phyloP scores from a whole-genome alignment of 2,888 invertebrate genomes.

The Lepas anatifera region DNA sequence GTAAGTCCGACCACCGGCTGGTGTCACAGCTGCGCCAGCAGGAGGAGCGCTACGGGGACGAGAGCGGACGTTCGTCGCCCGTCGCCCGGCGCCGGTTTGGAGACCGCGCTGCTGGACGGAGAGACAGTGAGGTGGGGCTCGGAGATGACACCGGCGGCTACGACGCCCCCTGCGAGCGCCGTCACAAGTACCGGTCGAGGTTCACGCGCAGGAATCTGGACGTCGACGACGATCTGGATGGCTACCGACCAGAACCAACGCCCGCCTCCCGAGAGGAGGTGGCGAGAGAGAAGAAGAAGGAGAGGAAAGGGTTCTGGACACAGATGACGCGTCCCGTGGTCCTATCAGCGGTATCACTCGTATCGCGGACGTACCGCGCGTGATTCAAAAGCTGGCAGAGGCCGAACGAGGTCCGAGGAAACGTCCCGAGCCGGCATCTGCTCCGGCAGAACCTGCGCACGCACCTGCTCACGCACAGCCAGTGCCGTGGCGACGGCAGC shows the following conservation, averaged over 20 bases:
- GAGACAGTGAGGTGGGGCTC: slow-evolving; percentile 1
- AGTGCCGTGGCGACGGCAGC: slow-evolving; percentile 50
- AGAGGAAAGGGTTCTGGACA: slow-evolving; percentile 62
- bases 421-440: slow-evolving; percentile 24
- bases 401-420: slow-evolving; percentile 53
- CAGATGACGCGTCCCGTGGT: slow-evolving; percentile 66
- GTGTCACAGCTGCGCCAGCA: slow-evolving; percentile 79
- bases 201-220: slow-evolving; percentile 41
- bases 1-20: slow-evolving; percentile 83
- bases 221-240: slow-evolving; percentile 31
- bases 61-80: slow-evolving; percentile 42
- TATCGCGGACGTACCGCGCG: slow-evolving; percentile 71
- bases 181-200: slow-evolving; percentile 44
- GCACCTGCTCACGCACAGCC: slow-evolving; percentile 28
- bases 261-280: slow-evolving; percentile 49
- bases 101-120: slow-evolving; percentile 35
- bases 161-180: slow-evolving; percentile 20
- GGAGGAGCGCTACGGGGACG: slow-evolving; percentile 53
- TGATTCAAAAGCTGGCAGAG: slow-evolving; percentile 77
- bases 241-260: slow-evolving; percentile 51
- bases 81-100: slow-evolving; percentile 65
- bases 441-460: slow-evolving; percentile 23
- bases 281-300: slow-evolving; percentile 26
- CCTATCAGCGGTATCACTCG: slow-evolving; percentile 82
- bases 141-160: slow-evolving; percentile 18